phyloP scores from a whole-genome alignment of 2,113 vertebrate genomes.

The Pygoscelis adeliae region DNA sequence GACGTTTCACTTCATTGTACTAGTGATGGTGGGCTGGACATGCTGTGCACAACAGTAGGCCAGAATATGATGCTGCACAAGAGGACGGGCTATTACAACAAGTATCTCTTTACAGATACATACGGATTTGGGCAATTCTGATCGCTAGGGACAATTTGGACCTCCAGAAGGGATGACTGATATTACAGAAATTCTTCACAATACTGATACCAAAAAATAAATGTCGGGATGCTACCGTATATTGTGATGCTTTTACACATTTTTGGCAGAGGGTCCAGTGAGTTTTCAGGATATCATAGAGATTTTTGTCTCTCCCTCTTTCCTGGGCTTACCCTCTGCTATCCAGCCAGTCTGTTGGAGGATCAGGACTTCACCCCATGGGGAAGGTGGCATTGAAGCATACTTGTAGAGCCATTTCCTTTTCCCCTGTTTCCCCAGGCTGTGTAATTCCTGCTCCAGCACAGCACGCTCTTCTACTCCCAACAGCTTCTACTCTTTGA shows the following conservation, averaged over 20 bases:
- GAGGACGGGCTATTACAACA: background rate
- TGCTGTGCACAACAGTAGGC: background rate
- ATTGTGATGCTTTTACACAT: background rate
- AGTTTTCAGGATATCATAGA: background rate
- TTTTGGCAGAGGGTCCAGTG: background rate
- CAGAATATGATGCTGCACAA: background rate
- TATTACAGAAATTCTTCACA: background rate
- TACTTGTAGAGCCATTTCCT: background rate
- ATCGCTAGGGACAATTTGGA: background rate
- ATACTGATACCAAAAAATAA: background rate
- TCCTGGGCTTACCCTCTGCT: background rate
- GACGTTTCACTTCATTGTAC: background rate
- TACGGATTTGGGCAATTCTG: background rate
- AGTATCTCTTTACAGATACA: background rate
- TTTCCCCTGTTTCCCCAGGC: background rate
- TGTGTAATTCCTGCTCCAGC: background rate
- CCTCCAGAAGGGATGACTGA: background rate
- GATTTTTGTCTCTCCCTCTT: background rate
- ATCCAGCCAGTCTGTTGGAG: background rate
- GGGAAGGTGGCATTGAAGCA: background rate
- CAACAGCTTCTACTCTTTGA: background rate
- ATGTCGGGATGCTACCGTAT: fast-evolving
- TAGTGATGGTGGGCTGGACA: background rate
- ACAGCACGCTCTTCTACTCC: background rate
- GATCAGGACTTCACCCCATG: background rate